A percentile compares a stretch with the other conserved stretches of the same genome.
phyloP scores from a whole-genome alignment of 1,140 invertebrate genomes.

The Myzus persicae region DNA sequence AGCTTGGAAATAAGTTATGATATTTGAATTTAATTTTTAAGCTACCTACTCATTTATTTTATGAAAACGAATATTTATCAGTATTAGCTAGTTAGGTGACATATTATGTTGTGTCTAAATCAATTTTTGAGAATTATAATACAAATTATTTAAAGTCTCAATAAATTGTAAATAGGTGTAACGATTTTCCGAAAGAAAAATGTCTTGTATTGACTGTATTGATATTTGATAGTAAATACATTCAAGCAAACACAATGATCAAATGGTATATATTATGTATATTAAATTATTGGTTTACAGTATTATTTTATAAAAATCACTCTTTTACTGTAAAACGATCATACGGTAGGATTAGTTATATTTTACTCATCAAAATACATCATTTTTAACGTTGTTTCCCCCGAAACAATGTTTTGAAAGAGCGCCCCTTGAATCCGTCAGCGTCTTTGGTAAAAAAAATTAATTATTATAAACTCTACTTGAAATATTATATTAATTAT shows the following conservation, averaged over 20 bases:
- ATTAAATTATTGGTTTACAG: not conserved
- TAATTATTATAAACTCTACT: not conserved
- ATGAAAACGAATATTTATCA: not conserved
- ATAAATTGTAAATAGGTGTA: not conserved
- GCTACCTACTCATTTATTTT: not conserved
- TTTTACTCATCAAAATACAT: not conserved
- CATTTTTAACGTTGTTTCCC: not conserved
- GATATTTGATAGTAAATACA: not conserved
- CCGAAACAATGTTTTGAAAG: too few relatives aligned
- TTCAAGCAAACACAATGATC: not conserved
- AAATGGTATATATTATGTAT: not conserved
- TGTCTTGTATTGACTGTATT: not conserved
- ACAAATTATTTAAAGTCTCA: not conserved
- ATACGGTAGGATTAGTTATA: not conserved
- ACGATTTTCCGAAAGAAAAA: not conserved
- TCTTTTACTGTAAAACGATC: not conserved
- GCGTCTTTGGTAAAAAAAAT: not conserved
- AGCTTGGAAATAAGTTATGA: not conserved
- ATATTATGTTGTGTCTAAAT: not conserved
- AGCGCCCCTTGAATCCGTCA: not conserved
- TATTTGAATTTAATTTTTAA: not conserved
- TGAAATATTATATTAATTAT: not conserved
- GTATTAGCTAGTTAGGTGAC: not conserved
- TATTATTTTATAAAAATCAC: not conserved
- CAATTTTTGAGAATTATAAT: not conserved